Percentiles rank a stretch among this genome's conserved stretches.
These are phyloP conservation scores for Spodoptera littoralis DNA, from an alignment of 2,888 invertebrate genomes.

Conservation along the genomic window DNA sequence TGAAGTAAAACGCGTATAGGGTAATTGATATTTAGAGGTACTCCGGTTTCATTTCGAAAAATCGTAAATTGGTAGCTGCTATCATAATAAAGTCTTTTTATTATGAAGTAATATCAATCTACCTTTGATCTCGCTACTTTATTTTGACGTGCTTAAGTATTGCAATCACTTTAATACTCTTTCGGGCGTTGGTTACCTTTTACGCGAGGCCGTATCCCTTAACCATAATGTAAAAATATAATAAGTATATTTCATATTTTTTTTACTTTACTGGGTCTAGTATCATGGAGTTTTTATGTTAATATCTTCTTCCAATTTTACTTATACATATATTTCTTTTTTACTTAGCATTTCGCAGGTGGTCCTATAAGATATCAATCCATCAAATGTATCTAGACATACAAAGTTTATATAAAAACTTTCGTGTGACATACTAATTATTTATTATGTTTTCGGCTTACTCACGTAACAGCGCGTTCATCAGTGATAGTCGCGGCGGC, in stretches of 20 bases:
- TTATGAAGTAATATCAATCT: constrained; percentile 58
- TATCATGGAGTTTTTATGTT: too few relatives aligned
- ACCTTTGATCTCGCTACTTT: constrained; percentile 50
- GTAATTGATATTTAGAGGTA: constrained; percentile 55
- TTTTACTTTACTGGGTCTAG: background rate
- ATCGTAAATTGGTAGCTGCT: constrained; percentile 56
- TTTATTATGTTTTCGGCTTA: too few relatives aligned
- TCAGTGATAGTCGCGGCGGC: too few relatives aligned
- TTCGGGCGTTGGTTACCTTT: constrained; percentile 29
- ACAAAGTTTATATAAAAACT: too few relatives aligned
- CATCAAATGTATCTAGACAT: too few relatives aligned
- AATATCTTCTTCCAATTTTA: too few relatives aligned
- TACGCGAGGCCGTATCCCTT: constrained; percentile 12
- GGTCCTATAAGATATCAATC: too few relatives aligned
- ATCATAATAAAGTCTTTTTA: constrained; percentile 61
- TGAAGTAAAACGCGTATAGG: constrained; percentile 38
- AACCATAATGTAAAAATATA: constrained; percentile 9
- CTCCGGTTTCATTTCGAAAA: constrained; percentile 51
- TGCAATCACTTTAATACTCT: constrained; percentile 53
- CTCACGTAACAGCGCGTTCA: too few relatives aligned
- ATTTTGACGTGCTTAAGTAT: constrained; percentile 54
- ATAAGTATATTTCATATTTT: constrained; percentile 2
- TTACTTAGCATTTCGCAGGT: too few relatives aligned
- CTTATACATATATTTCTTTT: too few relatives aligned
- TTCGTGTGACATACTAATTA: too few relatives aligned